These are phyloP conservation scores for Enteromius trimaculatus DNA, from an alignment of 2,797 vertebrate genomes.

Conservation along the genomic window DNA sequence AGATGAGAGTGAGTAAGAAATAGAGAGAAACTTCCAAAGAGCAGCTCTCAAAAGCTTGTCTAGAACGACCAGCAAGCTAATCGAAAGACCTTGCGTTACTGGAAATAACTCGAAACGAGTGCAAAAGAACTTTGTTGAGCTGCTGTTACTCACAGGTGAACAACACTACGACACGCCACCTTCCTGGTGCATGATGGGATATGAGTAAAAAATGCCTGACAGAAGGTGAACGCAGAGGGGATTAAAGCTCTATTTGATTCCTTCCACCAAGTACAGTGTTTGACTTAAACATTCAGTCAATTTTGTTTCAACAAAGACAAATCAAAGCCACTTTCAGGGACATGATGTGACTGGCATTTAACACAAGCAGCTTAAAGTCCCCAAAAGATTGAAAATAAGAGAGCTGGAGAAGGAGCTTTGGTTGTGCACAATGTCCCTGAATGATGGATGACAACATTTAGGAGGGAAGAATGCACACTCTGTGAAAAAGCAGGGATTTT, in stretches of 20 bases:
- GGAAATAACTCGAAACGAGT: constrained; percentile 69
- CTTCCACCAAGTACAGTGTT: constrained; percentile 1
- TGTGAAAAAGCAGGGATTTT: background rate
- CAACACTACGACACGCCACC: constrained; percentile 48
- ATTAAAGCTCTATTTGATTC: constrained; percentile 35
- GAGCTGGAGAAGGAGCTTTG: constrained; percentile 10
- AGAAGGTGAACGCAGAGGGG: constrained; percentile 21
- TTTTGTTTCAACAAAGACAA: background rate
- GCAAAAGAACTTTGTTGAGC: constrained; percentile 68
- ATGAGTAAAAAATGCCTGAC: constrained; percentile 40
- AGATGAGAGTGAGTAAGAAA: constrained; percentile 70
- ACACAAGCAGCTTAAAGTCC: constrained; percentile 22
- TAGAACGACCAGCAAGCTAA: constrained; percentile 67
- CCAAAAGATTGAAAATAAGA: constrained; percentile 41
- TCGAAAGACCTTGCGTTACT: constrained; percentile 73
- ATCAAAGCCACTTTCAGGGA: background rate
- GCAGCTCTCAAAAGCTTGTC: constrained; percentile 56
- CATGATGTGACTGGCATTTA: background rate
- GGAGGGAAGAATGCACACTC: constrained; percentile 36
- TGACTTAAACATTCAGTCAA: background rate
- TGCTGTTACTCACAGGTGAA: constrained; percentile 62
- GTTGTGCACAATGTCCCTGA: constrained; percentile 28
- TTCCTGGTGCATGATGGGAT: constrained; percentile 63
- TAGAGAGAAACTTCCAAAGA: constrained; percentile 43
- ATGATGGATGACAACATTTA: constrained; percentile 56